Evolutionary conservation across 2,888 invertebrate species (phyloP).

Genomic region (Volucella zonaria): DNA sequence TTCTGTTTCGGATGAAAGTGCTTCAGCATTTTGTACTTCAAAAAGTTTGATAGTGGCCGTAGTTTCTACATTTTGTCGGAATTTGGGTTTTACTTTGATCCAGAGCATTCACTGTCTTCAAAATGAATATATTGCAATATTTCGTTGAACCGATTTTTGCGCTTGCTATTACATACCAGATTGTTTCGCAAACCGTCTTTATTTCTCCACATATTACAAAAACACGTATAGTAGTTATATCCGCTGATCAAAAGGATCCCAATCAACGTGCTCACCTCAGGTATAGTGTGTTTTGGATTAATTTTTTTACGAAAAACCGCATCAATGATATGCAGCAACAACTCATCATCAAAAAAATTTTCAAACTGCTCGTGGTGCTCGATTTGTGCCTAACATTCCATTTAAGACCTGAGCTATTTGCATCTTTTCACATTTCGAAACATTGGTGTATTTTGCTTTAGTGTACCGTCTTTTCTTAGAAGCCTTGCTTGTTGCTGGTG

Average conservation of each 20-base stretch:
- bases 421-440: neutral
- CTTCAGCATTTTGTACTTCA: too few relatives aligned
- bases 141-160: constrained; percentile 37
- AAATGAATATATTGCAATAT: constrained; percentile 58
- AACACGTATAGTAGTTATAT: neutral
- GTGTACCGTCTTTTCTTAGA: neutral
- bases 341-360: too few relatives aligned
- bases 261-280: constrained; percentile 28
- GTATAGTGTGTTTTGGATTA: constrained; percentile 8
- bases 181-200: constrained; percentile 1
- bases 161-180: constrained; percentile 42
- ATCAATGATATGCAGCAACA: neutral
- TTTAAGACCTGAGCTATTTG: too few relatives aligned
- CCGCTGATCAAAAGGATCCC: constrained; percentile 21
- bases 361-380: neutral
- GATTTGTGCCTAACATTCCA: neutral
- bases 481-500: neutral
- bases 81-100: constrained; percentile 23
- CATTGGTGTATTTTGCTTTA: neutral
- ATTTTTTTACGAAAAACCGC: neutral
- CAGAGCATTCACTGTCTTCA: neutral
- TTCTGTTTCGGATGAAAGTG: too few relatives aligned
- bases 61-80: constrained; percentile 76
- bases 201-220: neutral
- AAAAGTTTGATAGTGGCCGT: constrained; percentile 67